These are phyloP conservation scores for Macquaria ambigua DNA, from an alignment of 2,113 vertebrate species.

Conservation along the genomic window DNA sequence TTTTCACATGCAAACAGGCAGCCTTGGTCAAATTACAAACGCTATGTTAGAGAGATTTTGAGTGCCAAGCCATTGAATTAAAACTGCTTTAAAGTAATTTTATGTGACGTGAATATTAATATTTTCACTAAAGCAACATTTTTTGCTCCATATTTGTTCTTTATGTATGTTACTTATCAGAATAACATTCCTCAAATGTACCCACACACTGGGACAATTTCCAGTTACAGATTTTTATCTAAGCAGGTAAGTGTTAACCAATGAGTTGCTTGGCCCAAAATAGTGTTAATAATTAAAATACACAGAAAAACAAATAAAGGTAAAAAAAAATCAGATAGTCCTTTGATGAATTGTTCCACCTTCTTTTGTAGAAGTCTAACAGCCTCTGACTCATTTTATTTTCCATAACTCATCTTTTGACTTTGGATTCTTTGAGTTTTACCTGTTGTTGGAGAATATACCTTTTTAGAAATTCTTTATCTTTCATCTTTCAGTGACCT, in stretches of 20 bases:
- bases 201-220: not conserved
- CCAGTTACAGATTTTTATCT: not conserved
- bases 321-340: not conserved
- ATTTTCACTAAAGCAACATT: not conserved
- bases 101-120: not conserved
- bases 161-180: not conserved
- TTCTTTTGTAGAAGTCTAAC: not conserved
- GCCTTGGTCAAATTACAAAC: slow-evolving; percentile 67
- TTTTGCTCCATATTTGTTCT: not conserved
- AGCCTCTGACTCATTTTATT: not conserved
- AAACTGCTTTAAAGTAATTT: not conserved
- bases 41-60: slow-evolving; percentile 11
- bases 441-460: not conserved
- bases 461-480: not conserved
- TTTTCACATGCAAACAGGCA: slow-evolving; percentile 83
- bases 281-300: not conserved
- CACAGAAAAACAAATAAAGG: not conserved
- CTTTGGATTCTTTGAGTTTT: not conserved
- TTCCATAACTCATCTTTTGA: not conserved
- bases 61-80: not conserved
- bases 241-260: not conserved
- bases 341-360: not conserved
- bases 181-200: not conserved
- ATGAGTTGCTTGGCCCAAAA: not conserved
- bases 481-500: too few relatives aligned